These are phyloP conservation scores for Galago senegalensis DNA, from an alignment of 2,797 vertebrate species.

Conservation along the genomic window DNA sequence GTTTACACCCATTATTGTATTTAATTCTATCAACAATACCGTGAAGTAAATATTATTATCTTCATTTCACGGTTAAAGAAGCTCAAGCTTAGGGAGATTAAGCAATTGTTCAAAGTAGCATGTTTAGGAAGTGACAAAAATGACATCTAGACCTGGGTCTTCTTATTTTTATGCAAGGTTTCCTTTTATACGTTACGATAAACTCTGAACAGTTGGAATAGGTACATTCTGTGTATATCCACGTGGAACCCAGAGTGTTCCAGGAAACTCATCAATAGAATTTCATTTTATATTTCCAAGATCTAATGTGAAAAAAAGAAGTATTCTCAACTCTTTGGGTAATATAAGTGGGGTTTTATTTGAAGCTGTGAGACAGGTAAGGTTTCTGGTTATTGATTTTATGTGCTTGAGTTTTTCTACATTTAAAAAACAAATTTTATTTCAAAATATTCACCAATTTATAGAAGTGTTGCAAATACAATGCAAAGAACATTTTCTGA, in stretches of 20 bases:
- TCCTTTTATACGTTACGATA: not conserved
- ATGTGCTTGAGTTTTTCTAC: not conserved
- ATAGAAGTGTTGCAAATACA: not conserved
- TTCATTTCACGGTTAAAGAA: slow-evolving; percentile 70
- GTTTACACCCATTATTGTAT: slow-evolving; percentile 76
- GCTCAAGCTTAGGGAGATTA: slow-evolving; percentile 35
- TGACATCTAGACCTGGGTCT: not conserved
- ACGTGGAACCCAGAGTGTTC: not conserved
- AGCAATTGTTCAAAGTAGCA: slow-evolving; percentile 11
- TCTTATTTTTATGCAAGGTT: not conserved
- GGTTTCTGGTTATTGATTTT: slow-evolving; percentile 4
- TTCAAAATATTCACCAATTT: slow-evolving; percentile 4
- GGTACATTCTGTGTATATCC: fast-evolving
- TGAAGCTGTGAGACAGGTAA: not conserved
- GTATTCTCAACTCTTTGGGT: not conserved
- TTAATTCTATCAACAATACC: slow-evolving; percentile 57
- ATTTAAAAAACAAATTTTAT: slow-evolving; percentile 27
- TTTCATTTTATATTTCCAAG: slow-evolving; percentile 22
- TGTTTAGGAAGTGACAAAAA: slow-evolving; percentile 46
- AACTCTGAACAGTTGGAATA: not conserved
- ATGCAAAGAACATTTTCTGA: not conserved
- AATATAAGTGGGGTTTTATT: slow-evolving; percentile 28
- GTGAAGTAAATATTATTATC: slow-evolving; percentile 74
- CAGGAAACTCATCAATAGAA: not conserved
- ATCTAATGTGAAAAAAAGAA: not conserved